Evolutionary conservation across 2,888 invertebrate genomes (phyloP), one percentile per base, ranked within the genome.

Genomic region (Lepidocyrtinus sp.): DNA sequence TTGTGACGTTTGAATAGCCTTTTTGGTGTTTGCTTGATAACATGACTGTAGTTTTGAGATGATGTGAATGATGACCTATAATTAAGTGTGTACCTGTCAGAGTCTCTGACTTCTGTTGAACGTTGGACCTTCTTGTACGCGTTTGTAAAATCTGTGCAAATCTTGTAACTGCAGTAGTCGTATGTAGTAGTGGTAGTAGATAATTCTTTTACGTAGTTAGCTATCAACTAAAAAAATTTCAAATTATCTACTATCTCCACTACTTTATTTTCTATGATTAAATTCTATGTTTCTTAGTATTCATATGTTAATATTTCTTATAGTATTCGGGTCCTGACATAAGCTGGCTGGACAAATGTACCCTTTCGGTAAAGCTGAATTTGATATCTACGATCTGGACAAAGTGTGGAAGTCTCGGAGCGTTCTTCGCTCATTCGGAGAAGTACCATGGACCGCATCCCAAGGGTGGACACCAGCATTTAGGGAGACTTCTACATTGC

Each of bases 321-420:
- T 64, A 86, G 86, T 86, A 85, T 67, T 84, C 85, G 45, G 86
- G 86, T 63, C 86, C 86, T 0, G 86, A 86, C 15, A 86, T 86
- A 27, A 81, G 73, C 5, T 86, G 84, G 84, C 50, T 86, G 82
- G 86, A 86, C 69, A 86, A 86, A 64, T 86, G 86, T 64, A 84
- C 86, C 0, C 22, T 86, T 1, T 78, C 84, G 7, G 85, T 85
- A 26, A 85, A 85, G 55, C 82, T 86, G 21, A 84, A 85, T 64
- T 67, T 85, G 24, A 55, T 85, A 7, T 86, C 86, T 22, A 86
- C 86, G 2, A 83, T 85, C 1, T 86, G 86, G 85, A 86, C 86
- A 27, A 84, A 82, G 71, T 86, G 84, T 68, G 86, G 86, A 21
- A 62, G 74, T 71, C 83, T 86, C n/a, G 86, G 86, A 55, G 85